Conservation (phyloP, 2,113 vertebrate genomes). For the Amblyopsis rosae region DNA sequence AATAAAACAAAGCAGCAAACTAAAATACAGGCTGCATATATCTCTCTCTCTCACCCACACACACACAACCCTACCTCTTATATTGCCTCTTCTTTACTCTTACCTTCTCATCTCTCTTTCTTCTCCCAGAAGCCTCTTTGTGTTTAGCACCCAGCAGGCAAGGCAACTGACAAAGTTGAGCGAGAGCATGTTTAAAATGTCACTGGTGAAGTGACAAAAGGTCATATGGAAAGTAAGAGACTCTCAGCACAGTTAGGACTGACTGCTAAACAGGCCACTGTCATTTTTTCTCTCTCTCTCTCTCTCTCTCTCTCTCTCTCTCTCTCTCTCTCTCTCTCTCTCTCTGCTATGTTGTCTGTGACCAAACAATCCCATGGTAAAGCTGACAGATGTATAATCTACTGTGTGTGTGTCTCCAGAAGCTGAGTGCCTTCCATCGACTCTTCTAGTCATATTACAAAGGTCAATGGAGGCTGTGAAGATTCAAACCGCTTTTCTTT, state of each 20-base stretch:
- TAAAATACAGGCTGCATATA: no score
- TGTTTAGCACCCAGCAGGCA: slow-evolving; percentile 70
- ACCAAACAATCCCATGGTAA: slow-evolving; percentile 34
- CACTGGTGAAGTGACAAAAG: slow-evolving; percentile 78
- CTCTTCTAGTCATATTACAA: slow-evolving; percentile 28
- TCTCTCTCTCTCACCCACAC: no score
- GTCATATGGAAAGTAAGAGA: slow-evolving; percentile 76
- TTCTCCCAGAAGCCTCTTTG: no score
- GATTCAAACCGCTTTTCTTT: slow-evolving; percentile 5
- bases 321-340: neutral
- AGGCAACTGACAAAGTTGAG: slow-evolving; percentile 70
- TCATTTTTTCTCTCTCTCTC: neutral
- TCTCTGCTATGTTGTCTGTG: slow-evolving; percentile 8
- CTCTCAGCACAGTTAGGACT: slow-evolving; percentile 67
- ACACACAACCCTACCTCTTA: no score
- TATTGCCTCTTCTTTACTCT: no score
- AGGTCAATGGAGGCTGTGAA: slow-evolving; percentile 40
- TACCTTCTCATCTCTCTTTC: no score
- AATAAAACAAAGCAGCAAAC: no score
- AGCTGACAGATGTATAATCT: slow-evolving; percentile 44
- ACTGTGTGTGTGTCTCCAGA: slow-evolving; percentile 18
- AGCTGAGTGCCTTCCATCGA: slow-evolving; percentile 39
- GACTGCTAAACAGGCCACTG: slow-evolving; percentile 73
- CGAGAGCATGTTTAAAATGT: slow-evolving; percentile 78
- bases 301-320: neutral